Conservation (phyloP, 1,140 invertebrate genomes). For the Phymastichus coffea region DNA sequence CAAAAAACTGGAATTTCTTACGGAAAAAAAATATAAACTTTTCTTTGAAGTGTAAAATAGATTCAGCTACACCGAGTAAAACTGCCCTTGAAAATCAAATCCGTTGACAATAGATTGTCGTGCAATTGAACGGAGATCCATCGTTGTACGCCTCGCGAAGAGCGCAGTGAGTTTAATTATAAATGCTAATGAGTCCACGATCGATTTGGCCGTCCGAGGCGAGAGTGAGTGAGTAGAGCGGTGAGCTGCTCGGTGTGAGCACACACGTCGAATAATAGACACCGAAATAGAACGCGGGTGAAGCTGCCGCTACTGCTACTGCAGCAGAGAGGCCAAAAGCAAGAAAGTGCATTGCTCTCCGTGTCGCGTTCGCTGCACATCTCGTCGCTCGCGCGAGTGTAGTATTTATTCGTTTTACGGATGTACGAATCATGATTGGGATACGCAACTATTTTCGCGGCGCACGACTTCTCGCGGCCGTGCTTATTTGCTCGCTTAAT, state of each 20-base stretch:
- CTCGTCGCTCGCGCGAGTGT: too few relatives aligned
- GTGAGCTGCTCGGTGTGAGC: constrained; percentile 27
- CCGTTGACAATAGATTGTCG: too few relatives aligned
- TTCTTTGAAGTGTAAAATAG: too few relatives aligned
- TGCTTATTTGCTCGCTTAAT: constrained; percentile 14
- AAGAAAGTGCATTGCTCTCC: constrained; percentile 10
- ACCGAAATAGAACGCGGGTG: constrained; percentile 51
- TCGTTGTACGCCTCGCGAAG: too few relatives aligned
- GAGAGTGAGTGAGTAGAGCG: constrained; percentile 48
- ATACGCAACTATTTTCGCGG: constrained; percentile 6
- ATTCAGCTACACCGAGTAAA: too few relatives aligned
- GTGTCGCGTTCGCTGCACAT: too few relatives aligned
- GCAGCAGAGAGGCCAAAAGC: neutral
- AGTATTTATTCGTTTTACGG: too few relatives aligned
- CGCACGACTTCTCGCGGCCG: constrained; percentile 1
- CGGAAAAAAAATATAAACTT: too few relatives aligned
- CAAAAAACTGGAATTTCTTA: too few relatives aligned
- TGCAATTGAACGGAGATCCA: too few relatives aligned
- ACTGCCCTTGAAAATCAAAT: too few relatives aligned
- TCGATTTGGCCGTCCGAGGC: constrained; percentile 51
- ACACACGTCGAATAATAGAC: constrained; percentile 53
- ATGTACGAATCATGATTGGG: constrained; percentile 9
- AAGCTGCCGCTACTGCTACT: constrained; percentile 38
- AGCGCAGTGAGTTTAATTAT: constrained; percentile 57
- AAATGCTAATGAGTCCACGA: constrained; percentile 58